These are phyloP conservation scores for Penaeus japonicus DNA, from an alignment of 1,140 invertebrate genomes.

Conservation along the genomic window DNA sequence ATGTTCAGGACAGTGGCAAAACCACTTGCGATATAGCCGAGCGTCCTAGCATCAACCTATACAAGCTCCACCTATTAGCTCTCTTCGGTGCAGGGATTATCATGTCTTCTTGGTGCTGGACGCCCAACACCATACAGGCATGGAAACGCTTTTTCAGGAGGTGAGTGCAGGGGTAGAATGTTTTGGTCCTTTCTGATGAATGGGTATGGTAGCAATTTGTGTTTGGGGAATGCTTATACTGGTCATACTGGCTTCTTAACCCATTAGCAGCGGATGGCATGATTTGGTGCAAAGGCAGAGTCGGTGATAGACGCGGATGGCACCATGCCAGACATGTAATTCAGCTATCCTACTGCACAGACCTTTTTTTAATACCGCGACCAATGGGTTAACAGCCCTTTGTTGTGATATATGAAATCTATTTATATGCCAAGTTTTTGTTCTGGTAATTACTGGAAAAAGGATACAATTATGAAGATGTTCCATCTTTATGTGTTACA, in stretches of 20 bases:
- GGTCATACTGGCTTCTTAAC: not conserved
- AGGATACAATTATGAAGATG: too few species aligned
- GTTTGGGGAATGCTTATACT: not conserved
- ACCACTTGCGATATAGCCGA: slow-evolving; percentile 71
- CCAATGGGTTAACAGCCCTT: too few species aligned
- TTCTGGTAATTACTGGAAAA: too few species aligned
- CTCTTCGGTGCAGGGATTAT: slow-evolving; percentile 83
- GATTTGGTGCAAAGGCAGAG: too few species aligned
- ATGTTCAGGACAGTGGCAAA: slow-evolving; percentile 37
- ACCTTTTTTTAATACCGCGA: too few species aligned
- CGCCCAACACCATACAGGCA: slow-evolving; percentile 77
- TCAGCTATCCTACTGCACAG: too few species aligned
- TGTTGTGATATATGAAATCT: too few species aligned
- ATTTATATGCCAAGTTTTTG: too few species aligned
- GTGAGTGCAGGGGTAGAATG: slow-evolving; percentile 66
- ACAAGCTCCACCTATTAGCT: slow-evolving; percentile 82
- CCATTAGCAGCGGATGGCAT: not conserved
- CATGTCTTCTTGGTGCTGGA: slow-evolving; percentile 95
- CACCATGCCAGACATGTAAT: too few species aligned
- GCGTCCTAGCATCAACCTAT: slow-evolving; percentile 80
- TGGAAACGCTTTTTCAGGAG: slow-evolving; percentile 85
- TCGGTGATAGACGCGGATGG: too few species aligned
- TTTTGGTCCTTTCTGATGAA: not conserved
- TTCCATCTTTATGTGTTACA: too few species aligned
- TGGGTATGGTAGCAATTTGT: not conserved